Conservation (phyloP, 2,113 vertebrate genomes). For the Microtus richardsoni region DNA sequence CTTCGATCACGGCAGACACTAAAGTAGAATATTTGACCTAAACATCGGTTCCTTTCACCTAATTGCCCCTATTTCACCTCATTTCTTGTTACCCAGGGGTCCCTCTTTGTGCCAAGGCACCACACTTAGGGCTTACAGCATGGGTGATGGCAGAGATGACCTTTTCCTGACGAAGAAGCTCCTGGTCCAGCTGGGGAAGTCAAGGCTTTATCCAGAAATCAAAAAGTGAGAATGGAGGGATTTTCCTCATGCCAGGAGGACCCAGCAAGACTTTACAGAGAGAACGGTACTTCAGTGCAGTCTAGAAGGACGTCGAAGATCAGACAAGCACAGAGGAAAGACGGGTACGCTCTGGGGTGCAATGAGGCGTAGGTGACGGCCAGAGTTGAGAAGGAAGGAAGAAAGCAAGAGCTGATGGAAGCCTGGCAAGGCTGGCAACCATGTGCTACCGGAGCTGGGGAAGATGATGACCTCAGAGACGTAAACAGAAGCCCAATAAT, state of each 20-base stretch:
- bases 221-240: not conserved
- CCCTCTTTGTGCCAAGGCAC: not conserved
- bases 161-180: not conserved
- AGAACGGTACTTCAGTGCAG: not conserved
- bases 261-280: not conserved
- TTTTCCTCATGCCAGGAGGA: not conserved
- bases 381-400: not conserved
- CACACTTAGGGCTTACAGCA: not conserved
- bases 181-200: not conserved
- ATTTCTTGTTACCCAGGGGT: not conserved
- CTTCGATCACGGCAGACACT: not conserved
- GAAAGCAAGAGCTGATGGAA: not conserved
- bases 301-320: not conserved
- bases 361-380: too few species aligned
- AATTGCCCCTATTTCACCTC: not conserved
- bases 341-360: not conserved
- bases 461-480: not conserved
- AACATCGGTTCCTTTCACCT: not conserved
- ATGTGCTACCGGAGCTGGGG: too few species aligned
- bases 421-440: rapidly evolving
- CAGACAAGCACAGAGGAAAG: not conserved
- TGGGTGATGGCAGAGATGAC: not conserved
- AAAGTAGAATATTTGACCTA: not conserved
- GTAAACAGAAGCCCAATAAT: rapidly evolving
- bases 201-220: not conserved